These are phyloP conservation scores for Clarias pachynema DNA, from an alignment of 2,797 vertebrate genomes.

Conservation along the genomic window DNA sequence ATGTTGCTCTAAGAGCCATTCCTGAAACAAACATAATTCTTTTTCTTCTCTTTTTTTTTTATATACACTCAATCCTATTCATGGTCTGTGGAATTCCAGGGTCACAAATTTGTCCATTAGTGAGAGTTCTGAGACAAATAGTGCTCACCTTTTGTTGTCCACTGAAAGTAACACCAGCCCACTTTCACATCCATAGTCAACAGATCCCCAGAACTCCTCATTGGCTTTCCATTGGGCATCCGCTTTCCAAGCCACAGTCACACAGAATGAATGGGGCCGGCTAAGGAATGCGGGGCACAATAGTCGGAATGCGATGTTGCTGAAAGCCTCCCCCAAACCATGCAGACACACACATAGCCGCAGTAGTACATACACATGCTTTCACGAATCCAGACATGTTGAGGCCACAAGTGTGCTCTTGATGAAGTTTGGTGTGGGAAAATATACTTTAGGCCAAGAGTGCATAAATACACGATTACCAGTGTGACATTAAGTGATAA, in stretches of 20 bases:
- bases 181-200: slow-evolving; percentile 68
- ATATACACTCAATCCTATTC: slow-evolving; percentile 24
- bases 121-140: slow-evolving; percentile 66
- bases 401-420: slow-evolving; percentile 39
- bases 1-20: slow-evolving; percentile 26
- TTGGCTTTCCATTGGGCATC: slow-evolving; percentile 66
- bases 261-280: slow-evolving; percentile 75
- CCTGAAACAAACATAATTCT: slow-evolving; percentile 35
- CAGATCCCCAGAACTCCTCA: slow-evolving; percentile 67
- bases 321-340: slow-evolving; percentile 66
- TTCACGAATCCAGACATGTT: slow-evolving; percentile 71
- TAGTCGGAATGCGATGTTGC: slow-evolving; percentile 79
- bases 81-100: slow-evolving; percentile 60
- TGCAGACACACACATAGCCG: slow-evolving; percentile 44
- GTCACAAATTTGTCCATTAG: slow-evolving; percentile 72
- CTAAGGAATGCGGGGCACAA: slow-evolving; percentile 80
- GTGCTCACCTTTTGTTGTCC: slow-evolving; percentile 76
- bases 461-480: slow-evolving; percentile 34
- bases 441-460: slow-evolving; percentile 42
- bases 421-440: slow-evolving; percentile 35
- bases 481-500: slow-evolving; percentile 26
- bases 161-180: slow-evolving; percentile 71
- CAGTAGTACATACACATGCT: slow-evolving; percentile 56
- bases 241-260: slow-evolving; percentile 71
- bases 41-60: background rate